phyloP scores from a whole-genome alignment of 2,888 invertebrate species.

The Caenorhabditis virilis region DNA sequence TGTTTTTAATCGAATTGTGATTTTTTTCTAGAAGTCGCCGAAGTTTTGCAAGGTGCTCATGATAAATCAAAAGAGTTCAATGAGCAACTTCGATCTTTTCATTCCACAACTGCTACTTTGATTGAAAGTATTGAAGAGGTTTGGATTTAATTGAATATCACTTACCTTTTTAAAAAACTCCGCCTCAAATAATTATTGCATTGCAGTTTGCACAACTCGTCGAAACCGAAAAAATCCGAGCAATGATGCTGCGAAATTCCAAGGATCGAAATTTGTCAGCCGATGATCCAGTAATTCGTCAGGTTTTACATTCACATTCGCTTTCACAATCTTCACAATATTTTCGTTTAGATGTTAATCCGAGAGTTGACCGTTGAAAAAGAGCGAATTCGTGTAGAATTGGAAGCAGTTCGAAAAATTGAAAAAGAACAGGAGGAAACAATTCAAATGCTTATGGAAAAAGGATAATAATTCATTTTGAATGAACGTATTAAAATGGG shows the following conservation, averaged over 20 bases:
- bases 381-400: constrained; percentile 29
- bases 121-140: constrained; percentile 39
- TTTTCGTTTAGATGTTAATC: constrained; percentile 21
- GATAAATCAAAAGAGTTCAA: constrained; percentile 35
- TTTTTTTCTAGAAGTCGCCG: constrained; percentile 17
- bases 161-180: too few species aligned
- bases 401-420: constrained; percentile 34
- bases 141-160: background rate
- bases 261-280: constrained; percentile 12
- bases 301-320: background rate
- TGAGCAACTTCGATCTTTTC: constrained; percentile 20
- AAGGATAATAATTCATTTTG: background rate
- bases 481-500: constrained; percentile 6
- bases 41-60: constrained; percentile 27
- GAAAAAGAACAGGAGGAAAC: constrained; percentile 34
- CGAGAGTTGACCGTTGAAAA: constrained; percentile 36
- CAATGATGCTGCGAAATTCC: constrained; percentile 25
- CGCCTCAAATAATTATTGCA: too few species aligned
- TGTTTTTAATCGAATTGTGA: background rate
- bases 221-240: constrained; percentile 31
- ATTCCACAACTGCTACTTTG: constrained; percentile 15
- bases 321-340: background rate
- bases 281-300: constrained; percentile 28
- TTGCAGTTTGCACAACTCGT: constrained; percentile 33
- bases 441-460: constrained; percentile 30